Evolutionary conservation across 2,113 vertebrate species (phyloP).

Genomic region (Setophaga kirtlandii): DNA sequence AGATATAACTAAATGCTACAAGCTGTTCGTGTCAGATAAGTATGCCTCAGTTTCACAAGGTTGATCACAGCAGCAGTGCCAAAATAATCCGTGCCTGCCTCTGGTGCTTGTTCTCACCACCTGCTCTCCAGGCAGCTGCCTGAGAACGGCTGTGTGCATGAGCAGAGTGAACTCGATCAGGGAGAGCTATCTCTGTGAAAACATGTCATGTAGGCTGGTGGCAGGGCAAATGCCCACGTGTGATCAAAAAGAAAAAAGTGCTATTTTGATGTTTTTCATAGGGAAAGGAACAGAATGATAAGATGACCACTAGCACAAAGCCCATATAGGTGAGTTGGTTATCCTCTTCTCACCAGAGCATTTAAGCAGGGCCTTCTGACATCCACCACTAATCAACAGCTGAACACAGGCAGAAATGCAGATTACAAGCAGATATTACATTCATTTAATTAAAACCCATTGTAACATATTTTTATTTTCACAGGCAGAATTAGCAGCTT

Average conservation of each 20-base stretch:
- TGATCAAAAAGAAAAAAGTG: not conserved
- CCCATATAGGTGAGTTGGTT: not conserved
- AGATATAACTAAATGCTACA: not conserved
- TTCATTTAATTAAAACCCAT: not conserved
- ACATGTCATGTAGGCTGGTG: not conserved
- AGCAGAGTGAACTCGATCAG: accelerated
- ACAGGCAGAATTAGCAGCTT: slow-evolving; percentile 84
- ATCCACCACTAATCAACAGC: not conserved
- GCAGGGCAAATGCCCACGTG: not conserved
- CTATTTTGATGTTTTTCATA: not conserved
- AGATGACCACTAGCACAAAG: not conserved
- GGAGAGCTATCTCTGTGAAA: not conserved
- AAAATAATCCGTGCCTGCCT: not conserved
- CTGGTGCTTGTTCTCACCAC: not conserved
- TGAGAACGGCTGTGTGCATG: not conserved
- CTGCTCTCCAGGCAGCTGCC: not conserved
- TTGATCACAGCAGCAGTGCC: not conserved
- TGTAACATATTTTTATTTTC: not conserved
- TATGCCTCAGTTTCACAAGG: not conserved
- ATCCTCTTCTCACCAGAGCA: not conserved
- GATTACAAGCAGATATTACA: not conserved
- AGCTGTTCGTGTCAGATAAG: not conserved
- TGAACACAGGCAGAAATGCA: not conserved
- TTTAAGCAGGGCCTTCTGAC: not conserved
- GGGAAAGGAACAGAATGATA: not conserved